These are phyloP conservation scores for Rafetus swinhoei DNA, from an alignment of 2,113 vertebrate species.

Conservation along the genomic window DNA sequence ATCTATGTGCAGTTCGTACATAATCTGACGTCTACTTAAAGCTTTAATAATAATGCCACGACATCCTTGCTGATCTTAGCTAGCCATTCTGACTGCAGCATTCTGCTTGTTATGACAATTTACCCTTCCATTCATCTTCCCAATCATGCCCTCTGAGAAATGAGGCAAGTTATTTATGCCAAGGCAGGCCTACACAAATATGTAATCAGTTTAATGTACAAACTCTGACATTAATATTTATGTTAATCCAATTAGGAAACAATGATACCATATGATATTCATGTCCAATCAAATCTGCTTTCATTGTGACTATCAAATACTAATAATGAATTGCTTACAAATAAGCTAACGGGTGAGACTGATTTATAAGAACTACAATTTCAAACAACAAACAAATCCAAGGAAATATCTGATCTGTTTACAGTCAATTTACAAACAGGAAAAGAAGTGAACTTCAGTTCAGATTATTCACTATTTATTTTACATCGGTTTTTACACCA, in stretches of 20 bases:
- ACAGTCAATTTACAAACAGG: neutral
- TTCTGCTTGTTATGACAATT: too few relatives aligned
- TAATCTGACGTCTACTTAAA: neutral
- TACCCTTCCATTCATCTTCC: too few relatives aligned
- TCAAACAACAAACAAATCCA: fast-evolving
- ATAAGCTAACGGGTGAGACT: neutral
- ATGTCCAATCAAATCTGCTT: neutral
- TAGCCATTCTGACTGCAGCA: too few relatives aligned
- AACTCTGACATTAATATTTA: too few relatives aligned
- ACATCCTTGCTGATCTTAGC: too few relatives aligned
- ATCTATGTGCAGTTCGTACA: neutral
- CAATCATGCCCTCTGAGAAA: too few relatives aligned
- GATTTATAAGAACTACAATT: neutral
- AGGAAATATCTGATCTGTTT: neutral
- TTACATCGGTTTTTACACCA: neutral
- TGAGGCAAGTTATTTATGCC: too few relatives aligned
- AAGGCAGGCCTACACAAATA: too few relatives aligned
- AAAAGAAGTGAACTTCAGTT: neutral
- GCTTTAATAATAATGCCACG: too few relatives aligned
- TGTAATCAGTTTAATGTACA: too few relatives aligned
- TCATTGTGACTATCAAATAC: neutral
- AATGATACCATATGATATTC: neutral
- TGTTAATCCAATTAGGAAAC: neutral
- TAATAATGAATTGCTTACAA: neutral
- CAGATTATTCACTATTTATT: neutral